Base-by-base conservation (phyloP, 2,797 vertebrate species). In the Ptychadena robeensis region DNA sequence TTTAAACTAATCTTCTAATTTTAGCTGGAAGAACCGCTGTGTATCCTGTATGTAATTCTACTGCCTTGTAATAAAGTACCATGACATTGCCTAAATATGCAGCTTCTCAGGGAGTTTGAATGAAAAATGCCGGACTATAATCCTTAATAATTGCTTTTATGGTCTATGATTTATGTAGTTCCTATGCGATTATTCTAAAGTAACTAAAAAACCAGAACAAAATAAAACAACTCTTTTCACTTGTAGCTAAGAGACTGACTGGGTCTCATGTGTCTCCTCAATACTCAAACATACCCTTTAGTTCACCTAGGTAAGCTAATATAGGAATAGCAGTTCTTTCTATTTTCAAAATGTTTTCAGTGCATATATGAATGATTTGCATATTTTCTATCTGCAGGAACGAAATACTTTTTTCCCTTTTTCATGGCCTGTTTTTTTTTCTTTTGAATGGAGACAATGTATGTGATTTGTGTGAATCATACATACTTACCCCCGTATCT, bases 121-220 rank as follows among this genome's bases (percentile, higher is more conserved):
- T 71, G 48, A 69, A 80, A 75, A 61, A 80, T 53, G 57, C 72
- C 48, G 53, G 44, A 53, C 34, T 76, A 40, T 75, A 76, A 65
- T 70, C 34, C 69, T 70, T 80, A 85, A 75, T 85, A 75, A 85
- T 80, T 76, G 65, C 77, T 66, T 53, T 70, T 76, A n/a, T n/a
- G 65, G 78, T 30, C 71, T 44, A 70, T 61, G 57, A 75, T 80
- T 80, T 85, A 69, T n/a, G 15, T 30, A 53, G 64, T 80, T 73
- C 53, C 28, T 35, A 7, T 70, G 65, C 53, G 76, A 80, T 76
- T 85, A 70, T 76, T 74, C 70, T 80, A 37, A 78, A 53, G 57
- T 69, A 85, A 75, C 34, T 37, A 64, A 80, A 84, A 73, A 32
- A 66, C n/a, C n/a, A n/a, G n/a, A n/a, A n/a, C 9, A 75, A 35